Percentiles rank a stretch among this genome's conserved stretches.
Evolutionary conservation across 2,113 vertebrate species (phyloP).

Genomic region (Bubo bubo): DNA sequence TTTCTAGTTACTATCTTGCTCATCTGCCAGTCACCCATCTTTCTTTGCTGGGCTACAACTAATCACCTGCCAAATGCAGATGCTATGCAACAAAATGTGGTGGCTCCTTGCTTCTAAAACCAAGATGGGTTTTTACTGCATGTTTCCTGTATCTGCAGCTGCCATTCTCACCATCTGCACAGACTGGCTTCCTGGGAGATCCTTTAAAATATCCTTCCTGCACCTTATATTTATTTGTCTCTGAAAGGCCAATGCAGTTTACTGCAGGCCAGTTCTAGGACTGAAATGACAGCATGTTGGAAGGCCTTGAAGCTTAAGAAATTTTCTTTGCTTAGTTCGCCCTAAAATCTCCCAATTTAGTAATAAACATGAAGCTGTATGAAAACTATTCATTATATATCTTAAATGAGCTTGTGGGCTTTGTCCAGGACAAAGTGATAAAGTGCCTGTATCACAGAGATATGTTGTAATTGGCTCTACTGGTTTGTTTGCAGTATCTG

Average conservation of each 20-base stretch:
- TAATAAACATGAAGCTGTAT: not conserved
- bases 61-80: not conserved
- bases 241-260: not conserved
- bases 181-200: not conserved
- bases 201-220: not conserved
- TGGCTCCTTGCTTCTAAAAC: not conserved
- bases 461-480: not conserved
- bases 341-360: not conserved
- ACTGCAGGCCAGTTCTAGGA: not conserved
- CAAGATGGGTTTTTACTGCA: not conserved
- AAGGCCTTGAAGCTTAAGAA: not conserved
- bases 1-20: not conserved
- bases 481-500: not conserved
- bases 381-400: not conserved
- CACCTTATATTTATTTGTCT: not conserved
- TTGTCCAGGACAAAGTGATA: not conserved
- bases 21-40: not conserved
- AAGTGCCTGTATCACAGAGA: not conserved
- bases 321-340: not conserved
- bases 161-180: not conserved
- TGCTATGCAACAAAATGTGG: not conserved
- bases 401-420: not conserved
- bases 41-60: not conserved
- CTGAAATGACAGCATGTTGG: not conserved
- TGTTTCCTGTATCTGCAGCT: not conserved